These are phyloP conservation scores for Chromis chromis DNA, from an alignment of 2,797 vertebrate genomes.

Conservation along the genomic window DNA sequence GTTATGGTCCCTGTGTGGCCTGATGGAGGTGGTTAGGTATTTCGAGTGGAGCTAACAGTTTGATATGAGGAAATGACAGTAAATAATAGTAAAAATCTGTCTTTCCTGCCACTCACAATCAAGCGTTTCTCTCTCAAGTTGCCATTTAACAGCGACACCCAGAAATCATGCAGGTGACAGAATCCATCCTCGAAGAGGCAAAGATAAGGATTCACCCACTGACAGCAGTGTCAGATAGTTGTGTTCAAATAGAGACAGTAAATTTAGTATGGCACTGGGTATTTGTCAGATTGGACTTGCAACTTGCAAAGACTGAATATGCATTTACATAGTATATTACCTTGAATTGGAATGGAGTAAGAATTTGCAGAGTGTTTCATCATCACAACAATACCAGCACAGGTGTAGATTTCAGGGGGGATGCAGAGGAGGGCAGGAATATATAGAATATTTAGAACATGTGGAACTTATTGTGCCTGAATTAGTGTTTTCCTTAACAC, in stretches of 20 bases:
- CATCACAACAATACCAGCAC: too few relatives aligned
- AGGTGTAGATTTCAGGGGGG: too few relatives aligned
- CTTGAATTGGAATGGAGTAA: too few relatives aligned
- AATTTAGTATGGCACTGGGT: conserved; percentile 2
- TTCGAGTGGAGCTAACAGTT: conserved; percentile 24
- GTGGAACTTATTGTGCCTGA: too few relatives aligned
- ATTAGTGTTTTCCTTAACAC: too few relatives aligned
- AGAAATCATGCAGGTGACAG: conserved; percentile 43
- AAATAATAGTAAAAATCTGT: conserved; percentile 4
- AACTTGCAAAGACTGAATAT: not conserved
- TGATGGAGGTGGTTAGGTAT: conserved; percentile 5
- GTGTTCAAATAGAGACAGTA: not conserved
- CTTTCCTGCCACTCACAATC: conserved; percentile 15
- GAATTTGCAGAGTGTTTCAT: too few relatives aligned
- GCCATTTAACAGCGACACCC: conserved; percentile 33
- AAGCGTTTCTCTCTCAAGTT: conserved; percentile 11
- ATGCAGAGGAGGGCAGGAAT: too few relatives aligned
- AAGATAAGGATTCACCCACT: conserved; percentile 16
- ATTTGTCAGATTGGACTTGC: not conserved
- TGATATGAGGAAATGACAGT: conserved; percentile 14
- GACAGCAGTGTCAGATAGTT: conserved; percentile 19
- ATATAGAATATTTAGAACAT: too few relatives aligned
- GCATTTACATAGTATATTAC: not conserved
- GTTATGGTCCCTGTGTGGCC: conserved; percentile 17
- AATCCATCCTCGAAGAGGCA: conserved; percentile 38